Base-by-base conservation (phyloP, 1,140 invertebrate species). In the Leptinotarsa texana region DNA sequence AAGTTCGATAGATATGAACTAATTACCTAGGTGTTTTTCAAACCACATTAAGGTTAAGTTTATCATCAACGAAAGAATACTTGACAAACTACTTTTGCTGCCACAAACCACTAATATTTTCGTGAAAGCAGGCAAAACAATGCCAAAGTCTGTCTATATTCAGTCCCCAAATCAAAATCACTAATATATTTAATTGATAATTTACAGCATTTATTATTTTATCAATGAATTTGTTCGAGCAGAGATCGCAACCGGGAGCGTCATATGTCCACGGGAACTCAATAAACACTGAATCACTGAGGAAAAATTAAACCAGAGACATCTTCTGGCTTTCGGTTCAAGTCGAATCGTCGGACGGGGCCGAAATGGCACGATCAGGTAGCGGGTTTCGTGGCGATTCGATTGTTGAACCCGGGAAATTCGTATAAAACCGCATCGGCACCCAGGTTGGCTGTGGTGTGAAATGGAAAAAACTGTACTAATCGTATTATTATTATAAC, bases 321-420 rank as follows among this genome's bases (percentile, higher is more conserved):
- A 57, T 57, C 51, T 57, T 57, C 51, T 4, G 51, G 51, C 13
- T 57, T n/a, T 57, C 51, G 51, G 15, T n/a, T 57, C 51, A 57
- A 57, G 13, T n/a, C 13, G n/a, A 57, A 17, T 57, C 51, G 15
- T 57, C 51, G 51, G n/a, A 57, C 13, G 51, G 51, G 13, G 13
- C 51, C 51, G 51, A 57, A 57, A n/a, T n/a, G n/a, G 51, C 15
- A 57, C 51, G 51, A 57, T 57, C 51, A 17, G n/a, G 51, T 57
- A 57, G 51, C 51, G n/a, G 51, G 51, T 57, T 57, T 57, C 51
- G 51, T 57, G 51, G 51, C n/a, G 51, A 57, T 57, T 57, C 51
- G 51, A 57, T 57, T 57, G 51, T n/a, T 57, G n/a, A 57, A 57
- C 51, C 51, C 51, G 51, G 51, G 51, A 57, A 57, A 57, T 57